These are phyloP conservation scores for Sialia sialis DNA, from an alignment of 2,113 vertebrate species.

Conservation along the genomic window DNA sequence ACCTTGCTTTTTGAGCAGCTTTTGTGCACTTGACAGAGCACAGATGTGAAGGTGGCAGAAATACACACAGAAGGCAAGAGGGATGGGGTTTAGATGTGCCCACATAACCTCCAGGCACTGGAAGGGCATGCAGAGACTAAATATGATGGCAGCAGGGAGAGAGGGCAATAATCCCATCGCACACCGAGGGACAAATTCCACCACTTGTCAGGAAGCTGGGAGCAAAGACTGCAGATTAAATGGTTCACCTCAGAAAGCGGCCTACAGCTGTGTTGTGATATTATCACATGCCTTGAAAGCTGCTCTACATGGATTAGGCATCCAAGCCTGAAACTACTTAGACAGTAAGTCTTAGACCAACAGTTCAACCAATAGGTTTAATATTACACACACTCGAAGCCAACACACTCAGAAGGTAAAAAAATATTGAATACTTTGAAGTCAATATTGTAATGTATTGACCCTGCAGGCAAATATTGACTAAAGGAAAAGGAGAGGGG, in stretches of 20 bases:
- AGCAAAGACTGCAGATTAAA: neutral
- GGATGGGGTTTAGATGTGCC: neutral
- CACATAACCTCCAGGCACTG: neutral
- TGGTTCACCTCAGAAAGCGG: slow-evolving; percentile 18
- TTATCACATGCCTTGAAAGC: slow-evolving; percentile 45
- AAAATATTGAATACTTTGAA: slow-evolving; percentile 68
- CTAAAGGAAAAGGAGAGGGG: slow-evolving; percentile 68
- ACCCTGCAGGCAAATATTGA: slow-evolving; percentile 73
- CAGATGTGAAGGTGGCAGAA: neutral
- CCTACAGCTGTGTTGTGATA: slow-evolving; percentile 42
- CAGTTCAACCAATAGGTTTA: slow-evolving; percentile 46
- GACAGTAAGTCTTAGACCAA: slow-evolving; percentile 55
- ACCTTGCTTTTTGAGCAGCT: neutral
- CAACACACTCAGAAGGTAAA: slow-evolving; percentile 63
- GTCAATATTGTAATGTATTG: slow-evolving; percentile 64
- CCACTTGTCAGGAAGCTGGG: neutral
- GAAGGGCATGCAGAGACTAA: slow-evolving; percentile 8
- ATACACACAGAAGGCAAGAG: accelerated
- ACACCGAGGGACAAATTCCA: slow-evolving; percentile 13
- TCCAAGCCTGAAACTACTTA: slow-evolving; percentile 35
- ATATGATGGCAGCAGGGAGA: neutral
- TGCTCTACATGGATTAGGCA: slow-evolving; percentile 21
- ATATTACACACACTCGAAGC: slow-evolving; percentile 51
- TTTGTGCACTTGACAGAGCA: neutral
- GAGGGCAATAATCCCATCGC: neutral